Evolutionary conservation across 2,113 vertebrate genomes (phyloP), one percentile per base, ranked within the genome.

Genomic region (Epinephelus lanceolatus): DNA sequence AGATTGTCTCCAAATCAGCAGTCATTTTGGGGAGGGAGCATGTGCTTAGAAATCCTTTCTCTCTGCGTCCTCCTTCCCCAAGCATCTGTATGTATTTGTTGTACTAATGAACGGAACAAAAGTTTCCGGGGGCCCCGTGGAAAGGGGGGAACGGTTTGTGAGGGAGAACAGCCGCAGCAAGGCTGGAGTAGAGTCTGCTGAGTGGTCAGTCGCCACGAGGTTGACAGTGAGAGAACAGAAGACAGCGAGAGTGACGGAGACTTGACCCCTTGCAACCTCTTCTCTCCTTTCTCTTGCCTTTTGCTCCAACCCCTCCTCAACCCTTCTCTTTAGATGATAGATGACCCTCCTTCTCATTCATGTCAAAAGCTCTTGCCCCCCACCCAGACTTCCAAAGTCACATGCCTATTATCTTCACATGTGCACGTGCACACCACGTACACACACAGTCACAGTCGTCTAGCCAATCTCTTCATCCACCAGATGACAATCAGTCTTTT

Each of bases 71-170:
- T 88, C 56, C 81, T 69, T 91, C 86, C 57, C 62, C 5, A 52
- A 90, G 88, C 90, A 92, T 92, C 90, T 92, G 90, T 89, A 93
- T 90, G 89, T 86, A 90, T 93, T 94, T 92, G 88, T 90, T 90
- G 87, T 80, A 89, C 87, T 92, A 92, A 94, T 92, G 90, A 92
- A 93, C 52, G 87, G 89, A 90, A 91, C 91, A 91, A 91, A 91
- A 84, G 89, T 89, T 92, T 94, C 85, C 61, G 75, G 90, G 87
- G 88, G 88, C 88, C 83, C 42, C 25, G 60, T 37, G 52, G 45
- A 66, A 71, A 42, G n/a, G 77, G 78, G 67, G 21, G 59, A 77
- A 61, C 51, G 57, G 69, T 53, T 67, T 75, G 70, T 66, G 57
- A 84, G 80, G 68, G 74, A 82, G 85, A 77, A 23, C 66, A 84